Evolutionary conservation across 2,888 invertebrate genomes (phyloP).

Genomic region (Hydrotaea cyrtoneurina): DNA sequence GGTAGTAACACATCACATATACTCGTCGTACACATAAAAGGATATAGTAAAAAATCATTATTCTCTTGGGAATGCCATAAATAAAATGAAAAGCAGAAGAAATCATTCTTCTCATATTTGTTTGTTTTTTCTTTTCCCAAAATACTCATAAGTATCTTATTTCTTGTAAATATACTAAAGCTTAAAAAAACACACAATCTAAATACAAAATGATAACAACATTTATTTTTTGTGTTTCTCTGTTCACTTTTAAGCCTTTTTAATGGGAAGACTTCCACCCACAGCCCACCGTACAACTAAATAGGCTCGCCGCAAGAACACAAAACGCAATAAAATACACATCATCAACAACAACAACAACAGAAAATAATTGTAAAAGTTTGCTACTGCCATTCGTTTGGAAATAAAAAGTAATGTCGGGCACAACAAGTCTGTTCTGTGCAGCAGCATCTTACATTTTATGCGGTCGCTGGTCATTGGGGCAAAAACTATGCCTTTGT

Average conservation of each 20-base stretch:
- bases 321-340: neutral
- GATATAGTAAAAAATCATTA: too few relatives aligned
- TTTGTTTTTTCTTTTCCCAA: neutral
- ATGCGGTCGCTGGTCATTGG: too few relatives aligned
- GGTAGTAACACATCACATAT: too few relatives aligned
- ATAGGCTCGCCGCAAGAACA: neutral
- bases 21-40: too few relatives aligned
- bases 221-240: too few relatives aligned
- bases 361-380: conserved; percentile 7
- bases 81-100: neutral
- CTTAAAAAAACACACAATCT: neutral
- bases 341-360: too few relatives aligned
- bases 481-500: too few relatives aligned
- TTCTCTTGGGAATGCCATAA: neutral
- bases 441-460: too few relatives aligned
- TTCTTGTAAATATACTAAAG: neutral
- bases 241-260: neutral
- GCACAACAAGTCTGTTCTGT: neutral
- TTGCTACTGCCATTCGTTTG: neutral
- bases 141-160: neutral
- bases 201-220: neutral
- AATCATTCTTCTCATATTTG: neutral
- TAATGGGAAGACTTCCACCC: neutral
- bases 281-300: neutral
- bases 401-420: neutral